Evolutionary conservation across 2,888 invertebrate genomes (phyloP).

Genomic region (Coenonympha arcania): DNA sequence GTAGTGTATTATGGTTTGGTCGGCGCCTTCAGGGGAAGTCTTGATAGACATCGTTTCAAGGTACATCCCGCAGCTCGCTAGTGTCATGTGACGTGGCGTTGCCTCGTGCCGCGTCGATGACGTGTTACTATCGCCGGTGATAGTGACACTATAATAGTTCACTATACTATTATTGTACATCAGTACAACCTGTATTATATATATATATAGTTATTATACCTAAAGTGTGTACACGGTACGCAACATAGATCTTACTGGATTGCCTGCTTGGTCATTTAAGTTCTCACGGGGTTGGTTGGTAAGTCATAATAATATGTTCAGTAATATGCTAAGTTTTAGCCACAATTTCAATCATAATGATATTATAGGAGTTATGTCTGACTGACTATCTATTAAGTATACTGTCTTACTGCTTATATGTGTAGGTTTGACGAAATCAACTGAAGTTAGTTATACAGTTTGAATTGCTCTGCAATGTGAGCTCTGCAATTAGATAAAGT

Average conservation of each 20-base stretch:
- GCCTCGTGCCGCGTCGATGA: conserved; percentile 22
- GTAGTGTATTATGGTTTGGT: conserved; percentile 73
- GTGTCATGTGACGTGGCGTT: conserved; percentile 31
- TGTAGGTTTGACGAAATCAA: no score
- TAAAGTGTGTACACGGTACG: not conserved
- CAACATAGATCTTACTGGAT: not conserved
- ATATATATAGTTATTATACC: not conserved
- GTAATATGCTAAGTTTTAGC: not conserved
- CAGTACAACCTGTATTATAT: not conserved
- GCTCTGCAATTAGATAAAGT: no score
- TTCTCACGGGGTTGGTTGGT: conserved; percentile 10
- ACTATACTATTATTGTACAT: not conserved
- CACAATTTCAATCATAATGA: no score
- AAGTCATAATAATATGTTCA: conserved; percentile 14
- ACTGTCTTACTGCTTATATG: no score
- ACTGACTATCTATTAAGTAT: no score
- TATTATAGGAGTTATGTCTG: no score
- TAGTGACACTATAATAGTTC: not conserved
- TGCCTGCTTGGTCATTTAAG: not conserved
- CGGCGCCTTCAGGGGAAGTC: conserved; percentile 67
- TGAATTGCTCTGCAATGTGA: no score
- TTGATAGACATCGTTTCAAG: conserved; percentile 68
- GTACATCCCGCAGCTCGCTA: conserved; percentile 40
- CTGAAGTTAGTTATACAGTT: no score
- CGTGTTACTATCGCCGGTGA: conserved; percentile 2